Evolutionary conservation across 1,140 invertebrate genomes (phyloP), one percentile per base, ranked within the genome.

Genomic region (Leptinotarsa lineolata): DNA sequence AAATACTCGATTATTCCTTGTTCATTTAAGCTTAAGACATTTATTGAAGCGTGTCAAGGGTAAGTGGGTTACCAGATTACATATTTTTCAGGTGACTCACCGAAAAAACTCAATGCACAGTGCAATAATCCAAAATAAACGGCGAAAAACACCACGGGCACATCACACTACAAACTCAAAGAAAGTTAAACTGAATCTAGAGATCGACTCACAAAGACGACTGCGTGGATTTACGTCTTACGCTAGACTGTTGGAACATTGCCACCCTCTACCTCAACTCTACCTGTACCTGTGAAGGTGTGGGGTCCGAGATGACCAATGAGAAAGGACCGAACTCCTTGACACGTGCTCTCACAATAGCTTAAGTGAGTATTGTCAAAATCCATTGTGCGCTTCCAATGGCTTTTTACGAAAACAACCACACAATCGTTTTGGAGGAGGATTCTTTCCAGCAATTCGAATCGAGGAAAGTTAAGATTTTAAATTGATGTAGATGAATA

Each of bases 261-360:
- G 22, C 69, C 69, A 71, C 69, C 59, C 59, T 61, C 69, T 63
- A 71, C 69, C 58, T 70, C 30, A 39, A 39, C 54, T 71, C 21
- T 68, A 68, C 66, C 66, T 44, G 69, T 71, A 63, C 59, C 59
- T 71, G 59, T 44, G 45, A 59, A 71, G 69, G 69, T 71, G 69
- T 71, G 69, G 69, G 69, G 60, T 63, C 60, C 48, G 16, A 63
- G 30, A 13, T 45, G 59, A 44, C 69, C 69, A 71, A 71, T 71
- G 48, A 45, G 69, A 63, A 44, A 30, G 58, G 12, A 12, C 30
- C 45, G 21, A 61, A 22, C 30, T 44, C 20, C 69, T 63, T 71
- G 69, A 71, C 69, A 71, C 69, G 69, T 71, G 69, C 69, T 71
- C 60, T 63, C 20, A 63, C 69, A 71, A 71, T 71, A 48, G 54